Base-by-base conservation (phyloP, 2,888 invertebrate genomes). In the Seira ritae region DNA sequence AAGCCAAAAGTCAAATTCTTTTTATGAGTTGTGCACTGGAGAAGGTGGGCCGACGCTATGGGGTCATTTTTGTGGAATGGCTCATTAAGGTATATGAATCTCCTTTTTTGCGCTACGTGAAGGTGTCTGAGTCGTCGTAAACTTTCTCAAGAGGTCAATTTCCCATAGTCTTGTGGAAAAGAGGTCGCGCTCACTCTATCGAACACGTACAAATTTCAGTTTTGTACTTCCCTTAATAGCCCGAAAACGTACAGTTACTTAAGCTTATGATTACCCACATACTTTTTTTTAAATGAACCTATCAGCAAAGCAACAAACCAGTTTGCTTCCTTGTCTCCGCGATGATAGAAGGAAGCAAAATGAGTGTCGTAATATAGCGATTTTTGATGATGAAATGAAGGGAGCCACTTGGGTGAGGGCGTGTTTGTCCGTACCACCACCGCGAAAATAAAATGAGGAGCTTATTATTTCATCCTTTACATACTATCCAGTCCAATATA, bases 101-200 rank as follows among this genome's bases (percentile, higher is more conserved):
- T 62, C 12, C 62, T 8, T 62, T 62, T 10, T 20, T 8, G 20
- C 20, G 22, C 20, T 19, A 62, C 62, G 62, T 62, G 62, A 1
- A 62, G 20, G 20, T 20, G 62, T 62, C 62, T 62, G 62, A 19
- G n/a, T 20, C 3, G 20, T 62, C 62, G 22, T 62, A 62, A 62
- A 62, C 62, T 62, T 19, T 12, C 62, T 62, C 62, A 62, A 62
- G 62, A 62, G 62, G 62, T 62, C 62, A 62, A 62, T 62, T 62
- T 62, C 12, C 62, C 17, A n/a, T 50, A 50, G 22, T 62, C 20
- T 12, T 62, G 19, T 62, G 62, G 19, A 62, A 62, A 12, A 31
- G 31, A 8, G 8, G 31, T 2, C 3, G 2, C 31, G 31, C 31
- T 8, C 31, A 31, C 31, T 31, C 31, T 31, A 31, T 20, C 62